These are phyloP conservation scores for Epinephelus awoara DNA, from an alignment of 2,797 vertebrate species.

Conservation along the genomic window DNA sequence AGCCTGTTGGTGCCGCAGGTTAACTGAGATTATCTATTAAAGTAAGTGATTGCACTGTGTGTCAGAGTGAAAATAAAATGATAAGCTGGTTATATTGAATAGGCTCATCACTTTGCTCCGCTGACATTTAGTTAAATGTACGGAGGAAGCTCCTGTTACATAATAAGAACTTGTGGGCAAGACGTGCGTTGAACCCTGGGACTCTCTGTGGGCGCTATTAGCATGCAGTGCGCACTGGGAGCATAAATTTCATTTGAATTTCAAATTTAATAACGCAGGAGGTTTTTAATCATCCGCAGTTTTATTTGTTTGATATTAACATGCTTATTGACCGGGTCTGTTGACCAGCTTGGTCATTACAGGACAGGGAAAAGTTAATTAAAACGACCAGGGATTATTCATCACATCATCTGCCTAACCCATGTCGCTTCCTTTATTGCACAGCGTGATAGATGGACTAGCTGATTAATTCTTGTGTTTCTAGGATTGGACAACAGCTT, in stretches of 20 bases:
- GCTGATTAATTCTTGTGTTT: constrained; percentile 99
- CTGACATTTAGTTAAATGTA: constrained; percentile 72
- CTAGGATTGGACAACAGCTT: constrained; percentile 94
- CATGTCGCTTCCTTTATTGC: constrained; percentile 98
- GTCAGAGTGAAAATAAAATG: constrained; percentile 57
- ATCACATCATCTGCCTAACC: constrained; percentile 99
- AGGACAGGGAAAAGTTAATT: constrained; percentile 99
- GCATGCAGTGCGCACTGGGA: constrained; percentile 93
- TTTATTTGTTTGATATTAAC: constrained; percentile 99
- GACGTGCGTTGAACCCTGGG: constrained; percentile 73
- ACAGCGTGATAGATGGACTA: constrained; percentile 96
- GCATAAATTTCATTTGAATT: constrained; percentile 99
- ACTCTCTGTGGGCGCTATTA: constrained; percentile 91
- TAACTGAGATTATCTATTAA: constrained; percentile 52
- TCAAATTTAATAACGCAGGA: constrained; percentile 99
- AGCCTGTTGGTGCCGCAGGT: constrained; percentile 30
- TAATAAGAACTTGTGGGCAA: constrained; percentile 75
- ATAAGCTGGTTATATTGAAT: constrained; percentile 58
- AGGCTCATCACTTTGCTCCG: constrained; percentile 63
- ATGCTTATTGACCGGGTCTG: constrained; percentile 99
- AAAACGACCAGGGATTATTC: constrained; percentile 99
- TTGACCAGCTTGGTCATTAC: constrained; percentile 99
- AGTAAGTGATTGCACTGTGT: constrained; percentile 48
- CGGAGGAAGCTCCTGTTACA: constrained; percentile 75
- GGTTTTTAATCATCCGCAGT: constrained; percentile 99